phyloP scores from a whole-genome alignment of 2,888 invertebrate species.

The Perizoma flavofasciatum region DNA sequence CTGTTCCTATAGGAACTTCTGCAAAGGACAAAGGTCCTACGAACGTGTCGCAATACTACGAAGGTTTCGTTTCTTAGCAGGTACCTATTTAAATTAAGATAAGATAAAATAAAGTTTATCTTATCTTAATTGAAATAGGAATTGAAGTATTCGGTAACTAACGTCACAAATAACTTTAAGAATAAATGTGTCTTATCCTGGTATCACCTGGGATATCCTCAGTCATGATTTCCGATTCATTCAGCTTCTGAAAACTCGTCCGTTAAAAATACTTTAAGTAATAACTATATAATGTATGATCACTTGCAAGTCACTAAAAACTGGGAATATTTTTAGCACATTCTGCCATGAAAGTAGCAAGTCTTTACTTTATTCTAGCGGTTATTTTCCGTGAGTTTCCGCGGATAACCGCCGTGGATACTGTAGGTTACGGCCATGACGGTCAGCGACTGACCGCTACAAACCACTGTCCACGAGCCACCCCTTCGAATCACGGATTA shows the following conservation, averaged over 20 bases:
- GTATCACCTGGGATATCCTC: constrained; percentile 76
- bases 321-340: neutral
- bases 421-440: constrained; percentile 46
- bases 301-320: neutral
- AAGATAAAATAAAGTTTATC: too few relatives aligned
- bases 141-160: too few relatives aligned
- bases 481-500: constrained; percentile 10
- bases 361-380: neutral
- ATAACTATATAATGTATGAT: too few relatives aligned
- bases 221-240: constrained; percentile 52
- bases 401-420: constrained; percentile 51
- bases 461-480: constrained; percentile 54
- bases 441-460: constrained; percentile 75
- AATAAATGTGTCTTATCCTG: too few relatives aligned
- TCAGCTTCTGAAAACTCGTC: neutral
- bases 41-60: too few relatives aligned
- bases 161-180: too few relatives aligned
- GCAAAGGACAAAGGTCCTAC: too few relatives aligned
- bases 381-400: constrained; percentile 4
- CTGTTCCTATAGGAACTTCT: too few relatives aligned
- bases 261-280: neutral
- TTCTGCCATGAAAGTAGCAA: neutral
- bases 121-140: too few relatives aligned
- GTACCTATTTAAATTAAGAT: too few relatives aligned
- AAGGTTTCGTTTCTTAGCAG: too few relatives aligned